Evolutionary conservation across 1,140 invertebrate species (phyloP), one percentile per base, ranked within the genome.

Genomic region (Papilio dardanus): DNA sequence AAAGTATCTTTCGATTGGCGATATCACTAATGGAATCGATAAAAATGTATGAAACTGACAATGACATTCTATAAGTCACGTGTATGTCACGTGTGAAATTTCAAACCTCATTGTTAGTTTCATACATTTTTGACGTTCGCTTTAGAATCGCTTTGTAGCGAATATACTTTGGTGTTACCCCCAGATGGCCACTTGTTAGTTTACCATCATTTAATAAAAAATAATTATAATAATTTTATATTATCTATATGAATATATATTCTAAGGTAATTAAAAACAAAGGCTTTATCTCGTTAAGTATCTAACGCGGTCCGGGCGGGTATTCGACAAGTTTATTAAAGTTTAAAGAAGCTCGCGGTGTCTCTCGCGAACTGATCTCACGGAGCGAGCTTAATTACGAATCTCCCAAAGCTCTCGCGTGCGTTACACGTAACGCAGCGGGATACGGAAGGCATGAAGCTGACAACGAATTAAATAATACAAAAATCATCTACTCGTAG

Each of bases 371-470:
- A 58, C 35, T 50, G 69, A 77, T 73, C 76, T 77, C 76, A 30
- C 19, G 40, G n/a, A 28, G 24, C 21, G 54, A 58, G 76, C 74
- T 79, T 80, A 77, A 80, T 80, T 80, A 76, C 76, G 77, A 76
- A 77, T 73, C 75, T 76, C 76, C 54, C 62, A 77, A 74, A 73
- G 75, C 67, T 54, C 66, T 37, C 19, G 66, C 76, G 40, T 76
- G 76, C 71, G 76, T 74, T 46, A 35, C 37, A n/a, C 37, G 76
- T 50, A 65, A 46, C 68, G 42, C 42, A 54, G 46, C 21, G 5
- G 21, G 65, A 40, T 33, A 71, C 16, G 30, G 50, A 77, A 73
- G 28, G 42, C 35, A 30, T 73, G 24, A 74, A 76, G 75, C 33
- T 35, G 71, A 24, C 33, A n/a, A 6, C 16, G 16, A 46, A 4